Conservation (phyloP, 2,113 vertebrate species). For the Salvelinus alpinus region DNA sequence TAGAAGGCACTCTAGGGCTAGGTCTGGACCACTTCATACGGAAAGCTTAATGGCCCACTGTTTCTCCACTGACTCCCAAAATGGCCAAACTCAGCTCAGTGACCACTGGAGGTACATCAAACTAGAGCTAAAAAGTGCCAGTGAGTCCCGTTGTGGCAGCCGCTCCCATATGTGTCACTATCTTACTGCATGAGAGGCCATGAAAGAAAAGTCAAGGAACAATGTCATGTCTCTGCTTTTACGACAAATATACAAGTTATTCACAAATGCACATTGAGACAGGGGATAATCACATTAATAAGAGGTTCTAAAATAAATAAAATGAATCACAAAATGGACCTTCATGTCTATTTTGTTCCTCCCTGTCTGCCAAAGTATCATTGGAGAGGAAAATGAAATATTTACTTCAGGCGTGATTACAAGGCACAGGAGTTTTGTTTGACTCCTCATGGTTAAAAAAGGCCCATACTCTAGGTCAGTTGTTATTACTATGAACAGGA, state of each 20-base stretch:
- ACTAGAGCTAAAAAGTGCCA: slow-evolving; percentile 43
- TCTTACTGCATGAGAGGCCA: slow-evolving; percentile 39
- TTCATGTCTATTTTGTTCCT: slow-evolving; percentile 17
- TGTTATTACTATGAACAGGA: not conserved
- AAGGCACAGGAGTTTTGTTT: slow-evolving; percentile 11
- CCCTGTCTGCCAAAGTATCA: slow-evolving; percentile 40
- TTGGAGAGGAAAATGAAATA: slow-evolving; percentile 27
- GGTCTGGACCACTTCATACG: slow-evolving; percentile 51
- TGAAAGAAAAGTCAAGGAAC: slow-evolving; percentile 41
- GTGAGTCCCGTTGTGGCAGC: slow-evolving; percentile 29
- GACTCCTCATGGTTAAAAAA: not conserved
- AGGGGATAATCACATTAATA: slow-evolving; percentile 26
- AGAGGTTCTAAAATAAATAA: slow-evolving; percentile 19
- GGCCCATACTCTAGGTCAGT: not conserved
- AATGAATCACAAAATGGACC: slow-evolving; percentile 8
- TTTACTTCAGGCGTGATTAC: slow-evolving; percentile 5
- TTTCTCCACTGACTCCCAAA: slow-evolving; percentile 38
- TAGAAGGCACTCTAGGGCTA: slow-evolving; percentile 32
- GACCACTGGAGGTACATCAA: slow-evolving; percentile 60
- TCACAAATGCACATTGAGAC: slow-evolving; percentile 54
- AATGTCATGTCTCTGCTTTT: slow-evolving; percentile 19
- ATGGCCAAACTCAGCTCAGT: slow-evolving; percentile 56
- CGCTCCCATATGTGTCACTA: slow-evolving; percentile 48
- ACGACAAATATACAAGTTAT: slow-evolving; percentile 44
- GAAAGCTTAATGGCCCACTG: slow-evolving; percentile 55